Evolutionary conservation across 2,113 vertebrate species (phyloP), one percentile per base, ranked within the genome.

Genomic region (Callionymus lyra): DNA sequence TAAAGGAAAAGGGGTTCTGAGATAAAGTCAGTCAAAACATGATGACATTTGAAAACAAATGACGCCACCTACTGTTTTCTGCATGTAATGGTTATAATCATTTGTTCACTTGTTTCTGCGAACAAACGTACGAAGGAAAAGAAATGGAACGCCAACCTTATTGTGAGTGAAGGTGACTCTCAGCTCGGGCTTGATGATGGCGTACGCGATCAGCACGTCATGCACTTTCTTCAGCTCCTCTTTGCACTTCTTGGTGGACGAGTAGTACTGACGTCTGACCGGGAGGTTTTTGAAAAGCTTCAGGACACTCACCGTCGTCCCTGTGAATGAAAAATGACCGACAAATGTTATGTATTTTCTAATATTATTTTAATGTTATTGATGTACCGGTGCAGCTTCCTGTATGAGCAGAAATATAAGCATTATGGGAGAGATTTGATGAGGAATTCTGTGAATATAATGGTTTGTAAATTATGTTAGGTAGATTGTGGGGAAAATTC

Each of bases 261-360:
- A 90, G 34, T 91, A 99, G 82, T 87, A 92, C 41, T 98, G 95
- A 12, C 93, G 88, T 67, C 95, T 88, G 61, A 99, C 95, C 9
- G 95, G 95, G 16, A 97, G 84, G 66, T 91, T 99, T 81, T 88
- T 93, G 68, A 99, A 99, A 42, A 98, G 76, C 68, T 79, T 91
- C 37, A 88, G 62, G 6, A 72, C 92, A n/a, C 84, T 87, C 50
- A 98, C 91, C 4, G 90, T 93, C 33, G 95, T 97, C 43, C 95
- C 95, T 98, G 60, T 1, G 41, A 57, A 62, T n/a, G 55, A n/a
- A 50, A 12, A 44, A 2, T 47, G 6, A 27, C 21, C n/a, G n/a
- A n/a, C n/a, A n/a, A n/a, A n/a, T n/a, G n/a, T n/a, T n/a, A n/a
- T n/a, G n/a, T n/a, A n/a, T n/a, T n/a, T n/a, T n/a, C n/a, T n/a